Evolutionary conservation across 2,888 invertebrate genomes (phyloP), one percentile per base, ranked within the genome.

Genomic region (Crioceris asparagi): DNA sequence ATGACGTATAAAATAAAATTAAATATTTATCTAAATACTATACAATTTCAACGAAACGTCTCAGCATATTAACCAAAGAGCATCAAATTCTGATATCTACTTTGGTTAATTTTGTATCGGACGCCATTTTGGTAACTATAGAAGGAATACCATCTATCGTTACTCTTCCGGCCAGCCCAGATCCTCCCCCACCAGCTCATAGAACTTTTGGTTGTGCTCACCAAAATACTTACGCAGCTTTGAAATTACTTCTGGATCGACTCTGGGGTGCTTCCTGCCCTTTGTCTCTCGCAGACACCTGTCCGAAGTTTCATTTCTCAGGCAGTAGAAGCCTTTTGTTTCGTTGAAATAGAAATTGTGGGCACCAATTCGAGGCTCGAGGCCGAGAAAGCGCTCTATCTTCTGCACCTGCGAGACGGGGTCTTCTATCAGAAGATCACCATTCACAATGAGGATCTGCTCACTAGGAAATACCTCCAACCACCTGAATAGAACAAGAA

Each of bases 281-380:
- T 86, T 81, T 64, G 93, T 77, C 68, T 85, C 75, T 60, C 80
- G 61, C 67, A 94, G 68, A 74, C 94, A 78, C 21, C 88, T 74
- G 73, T 88, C 75, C 51, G 83, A 77, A 47, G 81, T 82, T 64
- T 87, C 83, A 66, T 88, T 79, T 56, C 87, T 71, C 57, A 87
- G 69, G 63, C 96, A 96, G 67, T 86, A 96, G 69, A 98, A 92
- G 41, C 96, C 92, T 65, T 94, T 92, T 11, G 91, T 92, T 66
- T 84, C 83, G 68, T 98, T 96, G 69, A 91, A 97, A 68, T 93
- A 92, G 66, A 97, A 90, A 66, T 92, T 88, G 62, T 85, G 84
- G 53, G 80, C 75, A 36, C 79, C 79, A 47, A 88, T 80, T 33
- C 73, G 68, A 45, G 72, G 70, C 39, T 72, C 71, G 44, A 90